A percentile compares a stretch with the other conserved stretches of the same genome.
Conservation (phyloP, 2,888 invertebrate genomes). For the Drosophila koepferae region DNA sequence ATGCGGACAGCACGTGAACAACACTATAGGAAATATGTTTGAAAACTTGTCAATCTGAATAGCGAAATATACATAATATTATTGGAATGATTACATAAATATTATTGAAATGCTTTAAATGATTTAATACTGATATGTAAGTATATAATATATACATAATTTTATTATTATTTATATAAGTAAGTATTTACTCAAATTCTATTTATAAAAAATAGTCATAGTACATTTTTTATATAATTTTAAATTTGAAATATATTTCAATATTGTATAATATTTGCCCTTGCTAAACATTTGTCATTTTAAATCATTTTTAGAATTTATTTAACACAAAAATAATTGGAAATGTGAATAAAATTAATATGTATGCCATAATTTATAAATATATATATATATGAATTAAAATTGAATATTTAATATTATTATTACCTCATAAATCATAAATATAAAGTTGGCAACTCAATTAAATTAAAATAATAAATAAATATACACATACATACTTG, state of each 20-base stretch:
- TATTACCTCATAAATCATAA: not conserved
- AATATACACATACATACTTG: not conserved
- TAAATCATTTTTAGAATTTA: too few relatives aligned
- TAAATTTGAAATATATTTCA: too few relatives aligned
- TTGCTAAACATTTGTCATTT: too few relatives aligned
- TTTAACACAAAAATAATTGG: too few relatives aligned
- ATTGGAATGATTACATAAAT: too few relatives aligned
- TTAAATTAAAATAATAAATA: not conserved
- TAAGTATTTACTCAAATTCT: not conserved
- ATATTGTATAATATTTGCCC: too few relatives aligned
- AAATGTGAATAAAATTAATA: too few relatives aligned
- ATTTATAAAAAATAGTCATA: not conserved
- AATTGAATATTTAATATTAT: too few relatives aligned
- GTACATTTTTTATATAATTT: too few relatives aligned
- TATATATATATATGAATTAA: too few relatives aligned
- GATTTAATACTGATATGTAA: not conserved
- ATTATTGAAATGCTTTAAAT: not conserved
- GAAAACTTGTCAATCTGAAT: not conserved
- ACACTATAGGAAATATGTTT: not conserved
- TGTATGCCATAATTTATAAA: too few relatives aligned
- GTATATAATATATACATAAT: not conserved
- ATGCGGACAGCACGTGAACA: slow-evolving; percentile 47
- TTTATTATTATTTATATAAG: not conserved
- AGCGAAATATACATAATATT: too few relatives aligned
- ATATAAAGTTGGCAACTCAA: not conserved